A percentile compares a stretch with the other conserved stretches of the same genome.
Evolutionary conservation across 2,888 invertebrate species (phyloP).

Genomic region (Aleiodes leptofemur): DNA sequence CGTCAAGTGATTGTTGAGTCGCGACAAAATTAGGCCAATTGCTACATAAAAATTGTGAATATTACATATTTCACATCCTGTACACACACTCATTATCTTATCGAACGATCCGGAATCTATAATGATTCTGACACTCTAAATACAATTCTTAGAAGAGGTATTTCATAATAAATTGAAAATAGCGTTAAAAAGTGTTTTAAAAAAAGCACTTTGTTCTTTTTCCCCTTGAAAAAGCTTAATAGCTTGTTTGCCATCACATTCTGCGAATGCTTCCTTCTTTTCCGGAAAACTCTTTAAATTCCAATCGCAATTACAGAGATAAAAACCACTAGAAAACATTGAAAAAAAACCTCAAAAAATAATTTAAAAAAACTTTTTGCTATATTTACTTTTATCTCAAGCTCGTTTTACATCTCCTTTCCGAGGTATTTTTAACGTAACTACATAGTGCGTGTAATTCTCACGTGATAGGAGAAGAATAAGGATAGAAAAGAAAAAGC

Average conservation of each 20-base stretch:
- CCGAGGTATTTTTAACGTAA: background rate
- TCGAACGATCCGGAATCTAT: no score
- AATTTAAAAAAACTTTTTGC: background rate
- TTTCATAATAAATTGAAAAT: no score
- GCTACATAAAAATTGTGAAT: background rate
- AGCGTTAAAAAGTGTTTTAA: no score
- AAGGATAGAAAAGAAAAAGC: background rate
- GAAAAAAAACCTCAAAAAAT: background rate
- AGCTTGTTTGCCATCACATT: no score
- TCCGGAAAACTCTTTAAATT: no score
- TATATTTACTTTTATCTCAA: background rate
- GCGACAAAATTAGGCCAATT: conserved; percentile 6
- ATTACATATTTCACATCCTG: background rate
- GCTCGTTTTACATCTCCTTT: conserved; percentile 7
- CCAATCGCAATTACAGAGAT: no score
- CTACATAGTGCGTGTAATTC: conserved; percentile 19
- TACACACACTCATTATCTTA: no score
- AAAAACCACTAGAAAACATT: background rate
- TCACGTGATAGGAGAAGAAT: conserved; percentile 2
- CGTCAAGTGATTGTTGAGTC: background rate
- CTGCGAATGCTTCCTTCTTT: no score
- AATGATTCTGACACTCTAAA: no score
- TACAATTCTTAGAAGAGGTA: no score
- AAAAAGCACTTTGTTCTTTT: no score
- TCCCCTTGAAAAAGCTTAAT: no score